Base-by-base conservation (phyloP, 2,113 vertebrate species). In the Apteryx mantelli region DNA sequence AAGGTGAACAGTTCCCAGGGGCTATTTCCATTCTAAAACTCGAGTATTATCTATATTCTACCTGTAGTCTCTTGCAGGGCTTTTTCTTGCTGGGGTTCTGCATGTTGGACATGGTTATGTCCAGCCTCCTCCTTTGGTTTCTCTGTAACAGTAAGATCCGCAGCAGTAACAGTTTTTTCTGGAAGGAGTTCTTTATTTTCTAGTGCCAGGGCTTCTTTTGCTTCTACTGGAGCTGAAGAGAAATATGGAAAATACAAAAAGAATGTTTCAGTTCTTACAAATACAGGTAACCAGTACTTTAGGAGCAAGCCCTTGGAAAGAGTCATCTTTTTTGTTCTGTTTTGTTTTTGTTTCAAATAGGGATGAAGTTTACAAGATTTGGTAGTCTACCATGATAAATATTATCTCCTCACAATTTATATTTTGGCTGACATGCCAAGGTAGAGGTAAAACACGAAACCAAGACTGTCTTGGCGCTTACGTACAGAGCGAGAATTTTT, bases 51-150 rank as follows among this genome's bases (percentile, higher is more conserved):
- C 30, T 14, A 0, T 46, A 1, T 48, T 53, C 75, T 97, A 98
- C 98, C 97, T 97, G 96, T 15, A 55, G 83, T 83, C 44, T 97
- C 96, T 8, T 12, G 91, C 16, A 13, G 52, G 68, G 38, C 0
- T 50, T 82, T n/a, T 24, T 77, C 93, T 28, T 63, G 91, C 61
- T 46, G 55, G 44, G 83, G 58, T 17, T 96, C 95, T 4, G 6
- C 4, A 0, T 87, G 93, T 1, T 52, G 95, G 74, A 87, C 0
- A 0, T 94, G 90, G 71, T 86, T 85, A 75, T 77, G 82, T 32
- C 91, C 94, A 32, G 70, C 44, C 44, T 70, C 86, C 65, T 94
- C 96, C 82, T 92, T 74, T 4, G 7, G 74, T 7, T 86, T 12
- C 83, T 89, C 94, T 18, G 36, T 20, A 26, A 6, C 66, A 19